phyloP scores from a whole-genome alignment of 2,888 invertebrate species.

The Nebria brevicollis region DNA sequence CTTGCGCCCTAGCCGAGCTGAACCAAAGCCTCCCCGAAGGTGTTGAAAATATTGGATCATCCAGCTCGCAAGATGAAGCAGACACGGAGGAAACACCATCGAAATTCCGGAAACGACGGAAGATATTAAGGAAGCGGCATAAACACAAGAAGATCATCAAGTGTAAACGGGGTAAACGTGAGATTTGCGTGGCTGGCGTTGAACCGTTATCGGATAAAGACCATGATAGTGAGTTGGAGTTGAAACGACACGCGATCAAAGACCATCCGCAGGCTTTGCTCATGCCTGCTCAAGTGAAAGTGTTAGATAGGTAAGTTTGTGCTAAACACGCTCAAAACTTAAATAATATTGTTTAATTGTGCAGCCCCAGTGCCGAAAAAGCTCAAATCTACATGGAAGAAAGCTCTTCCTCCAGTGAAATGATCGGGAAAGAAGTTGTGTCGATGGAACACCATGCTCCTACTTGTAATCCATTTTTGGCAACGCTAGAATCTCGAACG shows the following conservation, averaged over 20 bases:
- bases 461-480: constrained; percentile 57
- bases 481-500: constrained; percentile 49
- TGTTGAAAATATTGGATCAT: constrained; percentile 66
- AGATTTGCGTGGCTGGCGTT: constrained; percentile 55
- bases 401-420: constrained; percentile 62
- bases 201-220: constrained; percentile 60
- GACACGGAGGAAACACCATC: constrained; percentile 61
- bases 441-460: constrained; percentile 56
- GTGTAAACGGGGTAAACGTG: constrained; percentile 52
- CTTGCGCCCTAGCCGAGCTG: constrained; percentile 60
- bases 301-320: constrained; percentile 30
- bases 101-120: constrained; percentile 62
- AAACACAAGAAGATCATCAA: constrained; percentile 63
- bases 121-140: constrained; percentile 73
- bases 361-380: constrained; percentile 55
- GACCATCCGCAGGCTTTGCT: constrained; percentile 56
- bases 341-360: not conserved
- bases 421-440: constrained; percentile 60
- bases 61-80: constrained; percentile 65
- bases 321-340: not conserved
- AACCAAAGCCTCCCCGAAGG: constrained; percentile 64
- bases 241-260: constrained; percentile 56
- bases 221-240: constrained; percentile 60
- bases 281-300: constrained; percentile 57
- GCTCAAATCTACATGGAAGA: constrained; percentile 59